Conservation (phyloP, 2,888 invertebrate genomes). For the Chorisops tibialis region DNA sequence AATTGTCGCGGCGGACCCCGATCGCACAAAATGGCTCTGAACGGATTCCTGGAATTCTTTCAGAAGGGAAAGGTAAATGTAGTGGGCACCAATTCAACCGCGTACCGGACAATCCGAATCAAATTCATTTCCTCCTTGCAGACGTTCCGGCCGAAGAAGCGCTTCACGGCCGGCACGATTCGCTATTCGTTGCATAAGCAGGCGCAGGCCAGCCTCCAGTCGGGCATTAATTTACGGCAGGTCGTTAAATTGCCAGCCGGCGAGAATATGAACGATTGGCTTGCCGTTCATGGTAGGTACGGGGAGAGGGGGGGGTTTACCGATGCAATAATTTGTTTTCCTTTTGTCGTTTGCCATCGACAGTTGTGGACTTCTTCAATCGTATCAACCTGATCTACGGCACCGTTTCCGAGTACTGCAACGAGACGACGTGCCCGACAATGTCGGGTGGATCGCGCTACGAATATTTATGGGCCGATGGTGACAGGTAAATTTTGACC, state of each 20-base stretch:
- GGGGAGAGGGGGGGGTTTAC: background rate
- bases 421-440: slow-evolving; percentile 76
- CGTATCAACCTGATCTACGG: slow-evolving; percentile 90
- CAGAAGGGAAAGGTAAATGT: slow-evolving; percentile 69
- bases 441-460: slow-evolving; percentile 89
- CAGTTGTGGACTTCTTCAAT: slow-evolving; percentile 92
- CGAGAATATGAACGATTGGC: slow-evolving; percentile 87
- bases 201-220: slow-evolving; percentile 84
- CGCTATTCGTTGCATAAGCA: slow-evolving; percentile 85
- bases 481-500: slow-evolving; percentile 55
- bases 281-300: slow-evolving; percentile 79
- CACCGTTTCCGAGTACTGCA: slow-evolving; percentile 81
- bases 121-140: slow-evolving; percentile 43
- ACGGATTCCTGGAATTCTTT: slow-evolving; percentile 72
- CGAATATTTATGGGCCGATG: slow-evolving; percentile 90
- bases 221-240: slow-evolving; percentile 78
- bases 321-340: background rate
- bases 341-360: background rate
- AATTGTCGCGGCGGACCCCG: too few species aligned
- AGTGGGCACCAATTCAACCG: background rate
- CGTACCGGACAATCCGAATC: background rate
- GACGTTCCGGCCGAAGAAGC: slow-evolving; percentile 89
- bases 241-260: slow-evolving; percentile 79
- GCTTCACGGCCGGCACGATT: slow-evolving; percentile 81
- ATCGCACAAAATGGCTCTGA: slow-evolving; percentile 64